Evolutionary conservation across 2,113 vertebrate species (phyloP), one percentile per base, ranked within the genome.

Genomic region (Oplegnathus fasciatus): DNA sequence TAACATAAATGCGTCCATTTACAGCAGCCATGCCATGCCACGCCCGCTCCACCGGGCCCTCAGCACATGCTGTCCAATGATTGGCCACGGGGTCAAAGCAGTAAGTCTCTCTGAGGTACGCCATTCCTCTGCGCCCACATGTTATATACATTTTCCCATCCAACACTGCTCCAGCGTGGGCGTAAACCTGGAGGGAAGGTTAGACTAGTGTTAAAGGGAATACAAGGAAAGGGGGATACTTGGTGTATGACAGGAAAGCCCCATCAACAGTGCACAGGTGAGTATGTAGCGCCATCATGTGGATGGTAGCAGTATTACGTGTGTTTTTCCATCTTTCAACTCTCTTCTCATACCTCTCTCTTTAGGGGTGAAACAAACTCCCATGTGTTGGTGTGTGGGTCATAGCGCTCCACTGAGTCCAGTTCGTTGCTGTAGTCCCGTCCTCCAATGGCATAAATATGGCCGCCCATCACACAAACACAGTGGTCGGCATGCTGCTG

Each of bases 401-500:
- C 95, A 8, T 99, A 99, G 86, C 98, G 96, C 91, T 99, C 98
- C 93, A 99, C 98, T 9, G 96, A 93, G 57, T 95, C 96, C 91
- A 99, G 94, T 83, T 98, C 98, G 1, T 93, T 94, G 76, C 96
- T 97, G 94, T 99, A 99, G 94, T 99, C 97, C 0, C 98, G 96
- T 17, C 98, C 98, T 1, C 97, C 98, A 1, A 99, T 96, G 0
- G 98, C 96, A 14, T 99, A 99, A 88, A 99, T 97, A 54, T 95
- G 95, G 61, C 91, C 93, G 9, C 95, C 97, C 89, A 96, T 85
- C 1, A 98, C 96, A 77, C 98, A 99, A 46, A 99, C 96, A 7
- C 97, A 97, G 86, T 99, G 96, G 92, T 99, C 98, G 0, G 98
- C 97, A 0, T 97, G 98, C 88, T 98, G 97, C 73, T 97, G 97